A percentile compares a stretch with the other conserved stretches of the same genome.
Conservation (phyloP, 2,888 invertebrate species). For the Eristalinus sepulchralis region DNA sequence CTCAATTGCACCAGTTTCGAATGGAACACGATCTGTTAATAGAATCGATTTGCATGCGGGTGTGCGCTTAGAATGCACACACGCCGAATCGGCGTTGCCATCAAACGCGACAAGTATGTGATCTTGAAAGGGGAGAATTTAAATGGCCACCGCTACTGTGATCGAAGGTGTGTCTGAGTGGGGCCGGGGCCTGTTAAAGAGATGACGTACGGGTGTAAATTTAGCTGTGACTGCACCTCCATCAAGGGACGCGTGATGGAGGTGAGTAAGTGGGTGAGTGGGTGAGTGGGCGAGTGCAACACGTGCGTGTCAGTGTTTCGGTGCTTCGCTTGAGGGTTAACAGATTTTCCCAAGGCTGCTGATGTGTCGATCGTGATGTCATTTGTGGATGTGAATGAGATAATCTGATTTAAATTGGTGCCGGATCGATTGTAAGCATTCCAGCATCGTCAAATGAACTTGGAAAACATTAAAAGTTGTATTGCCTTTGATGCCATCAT, state of each 20-base stretch:
- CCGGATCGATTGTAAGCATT: too few species aligned
- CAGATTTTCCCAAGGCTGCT: background rate
- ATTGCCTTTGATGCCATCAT: too few species aligned
- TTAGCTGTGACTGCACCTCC: background rate
- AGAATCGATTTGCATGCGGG: constrained; percentile 4
- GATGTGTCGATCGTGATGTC: background rate
- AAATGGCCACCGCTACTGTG: background rate
- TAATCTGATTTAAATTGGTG: too few species aligned
- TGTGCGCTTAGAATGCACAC: constrained; percentile 18
- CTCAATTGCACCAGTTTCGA: constrained; percentile 30
- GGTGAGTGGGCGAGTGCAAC: background rate
- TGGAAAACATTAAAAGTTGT: too few species aligned
- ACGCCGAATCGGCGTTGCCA: background rate
- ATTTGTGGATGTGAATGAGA: background rate
- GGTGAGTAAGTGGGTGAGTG: background rate
- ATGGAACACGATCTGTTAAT: constrained; percentile 4
- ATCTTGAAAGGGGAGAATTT: constrained; percentile 26
- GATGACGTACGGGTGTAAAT: background rate
- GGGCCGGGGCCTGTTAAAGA: background rate
- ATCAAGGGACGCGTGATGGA: background rate
- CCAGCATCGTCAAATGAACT: too few species aligned
- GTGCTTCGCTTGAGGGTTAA: background rate
- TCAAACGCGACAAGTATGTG: constrained; percentile 1
- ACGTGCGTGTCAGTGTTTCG: background rate
- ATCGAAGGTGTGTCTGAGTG: constrained; percentile 20